Percentiles rank a stretch among this genome's conserved stretches.
Evolutionary conservation across 2,888 invertebrate genomes (phyloP).

Genomic region (Gerosis bhagava): DNA sequence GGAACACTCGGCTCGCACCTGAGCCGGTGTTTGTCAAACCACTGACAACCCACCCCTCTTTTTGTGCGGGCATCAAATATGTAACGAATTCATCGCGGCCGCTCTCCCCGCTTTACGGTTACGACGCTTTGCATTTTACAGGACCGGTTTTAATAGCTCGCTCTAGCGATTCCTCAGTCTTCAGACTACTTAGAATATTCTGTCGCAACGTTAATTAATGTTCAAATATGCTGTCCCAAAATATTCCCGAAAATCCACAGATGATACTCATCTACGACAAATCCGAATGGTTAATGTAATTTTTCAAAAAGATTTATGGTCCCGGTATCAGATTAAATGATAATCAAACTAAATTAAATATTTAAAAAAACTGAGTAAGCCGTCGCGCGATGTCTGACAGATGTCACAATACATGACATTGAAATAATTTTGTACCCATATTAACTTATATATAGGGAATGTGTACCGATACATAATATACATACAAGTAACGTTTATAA

Average conservation of each 20-base stretch:
- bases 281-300: conserved; percentile 14
- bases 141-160: conserved; percentile 18
- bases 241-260: conserved; percentile 16
- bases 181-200: conserved; percentile 6
- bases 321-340: neutral
- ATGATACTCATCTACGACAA: conserved; percentile 19
- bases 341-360: conserved; percentile 13
- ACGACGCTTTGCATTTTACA: conserved; percentile 30
- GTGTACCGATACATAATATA: too few relatives aligned
- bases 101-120: conserved; percentile 32
- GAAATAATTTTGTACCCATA: too few relatives aligned
- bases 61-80: conserved; percentile 53
- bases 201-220: conserved; percentile 1
- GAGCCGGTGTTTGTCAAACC: conserved; percentile 49
- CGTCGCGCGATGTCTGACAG: too few relatives aligned
- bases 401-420: too few relatives aligned
- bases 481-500: too few relatives aligned
- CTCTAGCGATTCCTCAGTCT: conserved; percentile 1
- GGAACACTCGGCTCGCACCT: conserved; percentile 50
- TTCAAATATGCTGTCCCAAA: conserved; percentile 5
- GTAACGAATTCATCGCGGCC: conserved; percentile 39
- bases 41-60: conserved; percentile 39
- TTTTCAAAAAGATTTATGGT: conserved; percentile 24
- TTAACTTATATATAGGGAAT: too few relatives aligned
- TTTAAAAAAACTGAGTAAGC: too few relatives aligned